Conservation (phyloP, 2,888 invertebrate genomes). For the Synanthedon vespiformis region DNA sequence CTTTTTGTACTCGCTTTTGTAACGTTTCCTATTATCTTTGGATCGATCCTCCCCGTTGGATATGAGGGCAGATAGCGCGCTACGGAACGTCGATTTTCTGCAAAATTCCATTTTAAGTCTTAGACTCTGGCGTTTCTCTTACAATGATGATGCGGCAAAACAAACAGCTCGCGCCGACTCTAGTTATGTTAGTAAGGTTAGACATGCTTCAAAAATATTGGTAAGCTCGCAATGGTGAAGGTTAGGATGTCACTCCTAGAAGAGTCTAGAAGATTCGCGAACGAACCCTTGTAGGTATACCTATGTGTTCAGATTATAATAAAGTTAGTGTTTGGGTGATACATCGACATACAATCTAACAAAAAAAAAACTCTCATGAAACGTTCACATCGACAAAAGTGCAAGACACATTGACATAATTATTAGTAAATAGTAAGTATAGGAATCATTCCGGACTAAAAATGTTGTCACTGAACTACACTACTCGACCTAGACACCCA, state of each 20-base stretch:
- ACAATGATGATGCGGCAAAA: constrained; percentile 64
- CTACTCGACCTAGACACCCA: constrained; percentile 66
- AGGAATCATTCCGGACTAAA: constrained; percentile 64
- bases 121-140: constrained; percentile 53
- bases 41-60: constrained; percentile 72
- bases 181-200: constrained; percentile 56
- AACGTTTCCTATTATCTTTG: constrained; percentile 75
- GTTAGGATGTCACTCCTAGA: constrained; percentile 59
- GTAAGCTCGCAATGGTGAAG: constrained; percentile 67
- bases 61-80: constrained; percentile 70
- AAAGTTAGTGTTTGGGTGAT: constrained; percentile 50
- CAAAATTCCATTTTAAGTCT: constrained; percentile 68
- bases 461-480: constrained; percentile 35
- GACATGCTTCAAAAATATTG: constrained; percentile 66
- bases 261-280: constrained; percentile 50
- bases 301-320: too few species aligned
- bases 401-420: constrained; percentile 54
- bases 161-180: constrained; percentile 58
- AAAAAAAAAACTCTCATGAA: constrained; percentile 55
- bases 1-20: constrained; percentile 84
- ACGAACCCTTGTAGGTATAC: constrained; percentile 14
- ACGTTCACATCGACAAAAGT: constrained; percentile 51
- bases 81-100: constrained; percentile 72
- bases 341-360: constrained; percentile 67
- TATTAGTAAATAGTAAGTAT: constrained; percentile 45